Base-by-base conservation (phyloP, 2,113 vertebrate genomes). In the Pandion haliaetus region DNA sequence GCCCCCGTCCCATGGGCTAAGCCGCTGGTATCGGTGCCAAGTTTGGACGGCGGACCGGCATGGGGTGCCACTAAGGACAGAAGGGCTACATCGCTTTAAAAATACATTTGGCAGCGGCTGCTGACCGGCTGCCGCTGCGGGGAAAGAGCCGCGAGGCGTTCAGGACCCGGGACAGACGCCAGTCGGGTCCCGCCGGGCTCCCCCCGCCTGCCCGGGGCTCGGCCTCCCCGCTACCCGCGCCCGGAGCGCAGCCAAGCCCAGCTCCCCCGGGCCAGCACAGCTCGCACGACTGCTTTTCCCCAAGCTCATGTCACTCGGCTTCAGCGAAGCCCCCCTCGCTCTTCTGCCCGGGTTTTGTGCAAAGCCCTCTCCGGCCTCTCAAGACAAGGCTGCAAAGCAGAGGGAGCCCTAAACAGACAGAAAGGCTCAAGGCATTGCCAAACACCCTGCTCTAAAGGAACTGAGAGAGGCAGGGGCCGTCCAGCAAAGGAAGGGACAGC, bases 101-200 rank as follows among this genome's bases (percentile, higher is more conserved):
- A 82, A 32, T 0, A 23, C 25, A 2, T 5, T 50, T 14, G 86
- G 69, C 36, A 17, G 57, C 24, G 28, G 47, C 2, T 2, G 59
- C 24, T 2, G 54, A 15, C 15, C 6, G 36, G 61, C 17, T n/a
- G 40, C 32, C 0, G 25, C 34, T 14, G 66, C 49, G 8, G 67
- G 32, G 1, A 3, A 7, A 29, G 52, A 19, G 38, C 58, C 5
- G 19, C 2, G 10, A 14, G 45, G 34, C 28, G 8, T 94, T 97
- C 95, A 97, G 97, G 8, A 97, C 97, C 95, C 72, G 82, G 97
- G 96, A 96, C 94, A 97, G 97, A 88, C 47, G 86, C 91, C 93
- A 71, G 28, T 10, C 1, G 15, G 13, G 73, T 23, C 74, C 15
- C 72, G 25, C 42, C 21, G 49, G 16, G 26, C 45, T 14, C 49